Percentiles rank a stretch among this genome's conserved stretches.
phyloP scores from a whole-genome alignment of 2,888 invertebrate species.

The Doris montereyensis region DNA sequence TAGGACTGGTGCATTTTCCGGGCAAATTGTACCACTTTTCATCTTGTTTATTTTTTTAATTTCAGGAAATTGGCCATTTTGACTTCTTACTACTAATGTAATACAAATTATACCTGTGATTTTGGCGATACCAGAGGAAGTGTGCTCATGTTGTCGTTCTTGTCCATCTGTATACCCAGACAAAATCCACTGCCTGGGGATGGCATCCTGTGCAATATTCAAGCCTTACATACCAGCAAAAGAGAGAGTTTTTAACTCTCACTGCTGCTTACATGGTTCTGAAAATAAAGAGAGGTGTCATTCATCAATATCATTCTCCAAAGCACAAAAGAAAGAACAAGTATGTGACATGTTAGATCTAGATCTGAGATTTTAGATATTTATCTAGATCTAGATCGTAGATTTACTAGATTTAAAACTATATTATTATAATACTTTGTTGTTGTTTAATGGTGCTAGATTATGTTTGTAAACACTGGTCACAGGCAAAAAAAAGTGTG shows the following conservation, averaged over 20 bases:
- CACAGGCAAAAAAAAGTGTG: too few relatives aligned
- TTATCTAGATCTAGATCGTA: not conserved
- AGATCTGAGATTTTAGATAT: not conserved
- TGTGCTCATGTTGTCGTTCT: slow-evolving; percentile 42
- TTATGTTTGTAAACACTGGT: too few relatives aligned
- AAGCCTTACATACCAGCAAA: not conserved
- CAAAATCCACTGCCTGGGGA: slow-evolving; percentile 40
- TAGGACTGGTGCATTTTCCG: too few relatives aligned
- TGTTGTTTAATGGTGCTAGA: too few relatives aligned
- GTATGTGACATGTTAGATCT: not conserved
- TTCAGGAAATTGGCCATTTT: too few relatives aligned
- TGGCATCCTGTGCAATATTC: slow-evolving; percentile 27
- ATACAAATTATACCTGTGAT: too few relatives aligned
- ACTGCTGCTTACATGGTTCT: not conserved
- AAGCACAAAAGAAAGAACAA: not conserved
- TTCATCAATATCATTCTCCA: not conserved
- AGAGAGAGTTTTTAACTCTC: not conserved
- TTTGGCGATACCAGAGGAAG: too few relatives aligned
- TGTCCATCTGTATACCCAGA: slow-evolving; percentile 40
- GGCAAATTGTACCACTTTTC: too few relatives aligned
- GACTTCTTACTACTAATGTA: too few relatives aligned
- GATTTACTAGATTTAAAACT: too few relatives aligned
- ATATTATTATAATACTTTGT: too few relatives aligned
- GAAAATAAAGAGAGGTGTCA: not conserved
- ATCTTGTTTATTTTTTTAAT: too few relatives aligned